A percentile compares a stretch with the other conserved stretches of the same genome.
phyloP scores from a whole-genome alignment of 2,113 vertebrate genomes.

The Eudyptes chrysolophus region DNA sequence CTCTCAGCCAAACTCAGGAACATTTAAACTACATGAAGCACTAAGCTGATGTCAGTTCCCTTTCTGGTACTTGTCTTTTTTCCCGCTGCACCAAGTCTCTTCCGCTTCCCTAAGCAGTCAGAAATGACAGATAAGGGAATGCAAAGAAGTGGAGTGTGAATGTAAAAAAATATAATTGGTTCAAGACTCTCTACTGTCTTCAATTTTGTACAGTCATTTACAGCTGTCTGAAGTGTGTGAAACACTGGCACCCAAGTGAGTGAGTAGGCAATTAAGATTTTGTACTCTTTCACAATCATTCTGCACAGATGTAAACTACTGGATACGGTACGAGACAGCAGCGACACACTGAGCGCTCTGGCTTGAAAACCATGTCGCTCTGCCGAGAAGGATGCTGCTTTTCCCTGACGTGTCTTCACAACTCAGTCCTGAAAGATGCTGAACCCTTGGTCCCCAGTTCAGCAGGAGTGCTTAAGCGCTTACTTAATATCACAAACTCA shows the following conservation, averaged over 20 bases:
- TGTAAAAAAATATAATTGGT: conserved; percentile 37
- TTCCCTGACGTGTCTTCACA: neutral
- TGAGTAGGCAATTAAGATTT: conserved; percentile 34
- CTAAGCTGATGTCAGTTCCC: neutral
- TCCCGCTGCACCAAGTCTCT: neutral
- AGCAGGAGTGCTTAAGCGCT: neutral
- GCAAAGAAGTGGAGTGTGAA: neutral
- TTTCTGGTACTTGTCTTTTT: neutral
- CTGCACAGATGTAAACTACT: neutral
- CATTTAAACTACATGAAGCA: neutral
- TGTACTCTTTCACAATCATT: neutral
- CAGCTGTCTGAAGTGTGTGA: conserved; percentile 21
- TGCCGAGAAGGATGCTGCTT: neutral
- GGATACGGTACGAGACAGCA: neutral
- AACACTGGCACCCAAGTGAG: conserved; percentile 42
- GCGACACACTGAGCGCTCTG: fast-evolving
- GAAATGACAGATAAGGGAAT: conserved; percentile 8
- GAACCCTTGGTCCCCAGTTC: neutral
- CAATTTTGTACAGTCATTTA: conserved; percentile 42
- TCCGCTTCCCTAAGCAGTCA: neutral
- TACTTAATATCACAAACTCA: neutral
- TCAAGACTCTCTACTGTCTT: conserved; percentile 42
- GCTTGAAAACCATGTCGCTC: fast-evolving
- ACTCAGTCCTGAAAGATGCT: neutral
- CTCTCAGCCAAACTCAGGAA: neutral